Evolutionary conservation across 2,888 invertebrate species (phyloP), one percentile per base, ranked within the genome.

Genomic region (Caradrina kadenii): DNA sequence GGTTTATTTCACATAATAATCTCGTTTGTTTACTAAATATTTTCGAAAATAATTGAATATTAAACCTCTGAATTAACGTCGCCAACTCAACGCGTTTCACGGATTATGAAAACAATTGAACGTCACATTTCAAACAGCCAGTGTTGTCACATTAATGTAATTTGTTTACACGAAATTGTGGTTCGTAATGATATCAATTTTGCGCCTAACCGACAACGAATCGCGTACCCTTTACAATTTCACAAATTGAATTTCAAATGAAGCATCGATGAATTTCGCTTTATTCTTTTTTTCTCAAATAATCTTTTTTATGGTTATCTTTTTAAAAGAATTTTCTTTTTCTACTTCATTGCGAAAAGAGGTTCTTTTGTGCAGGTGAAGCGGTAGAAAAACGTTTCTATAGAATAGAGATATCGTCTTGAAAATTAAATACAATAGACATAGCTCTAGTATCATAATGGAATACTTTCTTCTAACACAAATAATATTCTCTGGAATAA

Each of bases 221-320:
- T 69, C 42, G 31, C 48, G 21, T 49, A 58, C 62, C 50, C 69
- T 55, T 69, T 64, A 62, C 58, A 62, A 69, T 59, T 64, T 75
- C 49, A 52, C 52, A 79, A 76, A 74, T 76, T 74, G 74, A 76
- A 74, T 74, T 74, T 59, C 74, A 63, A 79, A 74, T 63, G 74
- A 73, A 65, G 31, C 60, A 19, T 48, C 73, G 48, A 55, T 78
- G 59, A 64, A 73, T 78, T 72, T 72, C 53, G n/a, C 49, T 65
- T 54, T 54, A 26, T 65, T 52, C 10, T 50, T 76, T 59, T 39
- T 48, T 59, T 55, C 19, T 60, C n/a, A 54, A 64, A 55, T 56
- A 64, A 63, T 50, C 22, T 48, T 76, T 26, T 69, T 50, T 45
- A 42, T 22, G n/a, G 31, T 61, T 61, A 26, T 49, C 53, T 56